These are phyloP conservation scores for Cheirogaleus major DNA, from an alignment of 2,797 vertebrate genomes.

Conservation along the genomic window DNA sequence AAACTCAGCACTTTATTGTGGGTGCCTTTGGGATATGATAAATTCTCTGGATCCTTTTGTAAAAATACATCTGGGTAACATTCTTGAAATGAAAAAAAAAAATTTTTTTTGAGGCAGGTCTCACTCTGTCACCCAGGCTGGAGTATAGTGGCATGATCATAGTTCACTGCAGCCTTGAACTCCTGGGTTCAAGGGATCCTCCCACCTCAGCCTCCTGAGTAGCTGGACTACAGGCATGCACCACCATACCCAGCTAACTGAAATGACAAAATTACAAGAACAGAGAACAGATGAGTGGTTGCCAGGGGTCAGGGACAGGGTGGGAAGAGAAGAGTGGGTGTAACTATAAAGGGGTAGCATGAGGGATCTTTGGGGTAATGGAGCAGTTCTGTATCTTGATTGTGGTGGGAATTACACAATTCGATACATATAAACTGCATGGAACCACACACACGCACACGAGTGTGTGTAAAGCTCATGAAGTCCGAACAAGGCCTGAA, in stretches of 20 bases:
- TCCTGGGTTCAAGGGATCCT: neutral
- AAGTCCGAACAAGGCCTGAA: neutral
- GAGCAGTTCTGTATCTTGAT: neutral
- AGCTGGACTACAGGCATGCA: neutral
- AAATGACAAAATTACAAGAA: neutral
- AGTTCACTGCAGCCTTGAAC: neutral
- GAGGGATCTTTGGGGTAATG: neutral
- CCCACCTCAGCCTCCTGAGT: neutral
- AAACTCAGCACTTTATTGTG: neutral
- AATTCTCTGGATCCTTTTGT: neutral
- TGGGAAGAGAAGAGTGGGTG: too few species aligned
- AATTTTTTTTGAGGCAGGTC: too few species aligned
- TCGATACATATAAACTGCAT: neutral
- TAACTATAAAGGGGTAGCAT: neutral
- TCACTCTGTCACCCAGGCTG: neutral
- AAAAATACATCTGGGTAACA: neutral
- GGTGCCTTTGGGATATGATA: too few species aligned
- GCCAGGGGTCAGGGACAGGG: neutral
- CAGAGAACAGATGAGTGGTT: neutral
- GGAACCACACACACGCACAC: rapidly evolving
- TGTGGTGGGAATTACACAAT: neutral
- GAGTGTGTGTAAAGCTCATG: neutral
- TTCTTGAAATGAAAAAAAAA: neutral
- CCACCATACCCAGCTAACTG: neutral
- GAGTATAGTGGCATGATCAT: neutral